A percentile compares a stretch with the other conserved stretches of the same genome.
Conservation (phyloP, 2,113 vertebrate species). For the Acinonyx jubatus region DNA sequence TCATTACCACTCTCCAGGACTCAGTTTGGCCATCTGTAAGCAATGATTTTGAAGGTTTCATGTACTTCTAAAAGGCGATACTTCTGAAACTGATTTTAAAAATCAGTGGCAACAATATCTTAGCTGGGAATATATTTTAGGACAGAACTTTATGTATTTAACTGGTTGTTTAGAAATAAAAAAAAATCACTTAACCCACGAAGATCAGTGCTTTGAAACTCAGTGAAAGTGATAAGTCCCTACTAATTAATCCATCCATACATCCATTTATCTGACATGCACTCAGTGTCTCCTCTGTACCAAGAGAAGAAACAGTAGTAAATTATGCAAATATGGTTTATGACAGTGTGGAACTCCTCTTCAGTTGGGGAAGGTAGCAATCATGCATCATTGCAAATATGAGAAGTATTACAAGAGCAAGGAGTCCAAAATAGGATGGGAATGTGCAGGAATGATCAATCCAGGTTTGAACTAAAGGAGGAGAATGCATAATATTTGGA, state of each 20-base stretch:
- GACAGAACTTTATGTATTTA: neutral
- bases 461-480: neutral
- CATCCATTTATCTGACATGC: neutral
- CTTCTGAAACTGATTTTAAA: neutral
- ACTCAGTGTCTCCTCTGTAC: neutral
- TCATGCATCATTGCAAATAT: neutral
- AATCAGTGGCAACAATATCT: neutral
- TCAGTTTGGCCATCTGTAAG: neutral
- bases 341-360: neutral
- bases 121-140: neutral
- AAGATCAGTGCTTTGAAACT: slow-evolving; percentile 13
- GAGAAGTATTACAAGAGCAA: neutral
- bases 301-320: neutral
- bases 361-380: neutral
- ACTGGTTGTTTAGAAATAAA: neutral
- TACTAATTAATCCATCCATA: neutral
- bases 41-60: neutral
- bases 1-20: neutral
- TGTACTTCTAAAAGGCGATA: neutral
- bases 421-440: neutral
- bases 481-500: neutral
- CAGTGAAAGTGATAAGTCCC: neutral
- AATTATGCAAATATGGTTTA: neutral
- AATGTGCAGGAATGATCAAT: neutral
- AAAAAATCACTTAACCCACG: neutral